phyloP scores from a whole-genome alignment of 2,113 vertebrate genomes.

The Hyperopisus bebe region DNA sequence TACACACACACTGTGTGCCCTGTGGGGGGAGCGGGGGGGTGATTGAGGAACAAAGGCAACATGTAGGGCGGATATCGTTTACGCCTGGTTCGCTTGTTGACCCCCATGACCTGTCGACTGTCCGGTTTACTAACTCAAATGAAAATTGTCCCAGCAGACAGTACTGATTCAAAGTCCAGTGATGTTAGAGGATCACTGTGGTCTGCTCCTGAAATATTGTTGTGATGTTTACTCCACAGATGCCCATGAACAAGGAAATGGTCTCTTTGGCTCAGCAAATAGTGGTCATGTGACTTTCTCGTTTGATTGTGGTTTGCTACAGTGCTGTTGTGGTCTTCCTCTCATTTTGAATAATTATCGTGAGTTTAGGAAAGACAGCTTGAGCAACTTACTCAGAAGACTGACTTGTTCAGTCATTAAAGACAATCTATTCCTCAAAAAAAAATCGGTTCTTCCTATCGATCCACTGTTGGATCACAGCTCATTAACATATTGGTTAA shows the following conservation, averaged over 20 bases:
- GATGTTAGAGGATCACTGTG: slow-evolving; percentile 1
- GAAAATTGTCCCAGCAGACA: background rate
- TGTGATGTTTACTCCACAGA: background rate
- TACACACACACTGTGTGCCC: slow-evolving; percentile 30
- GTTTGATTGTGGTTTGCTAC: background rate
- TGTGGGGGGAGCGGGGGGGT: slow-evolving; percentile 28
- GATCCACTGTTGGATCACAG: background rate
- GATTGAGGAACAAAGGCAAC: background rate
- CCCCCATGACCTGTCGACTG: background rate
- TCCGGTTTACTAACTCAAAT: background rate
- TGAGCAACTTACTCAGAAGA: background rate
- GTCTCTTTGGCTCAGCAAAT: background rate
- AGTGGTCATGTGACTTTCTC: background rate
- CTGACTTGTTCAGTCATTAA: background rate
- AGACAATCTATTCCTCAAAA: background rate
- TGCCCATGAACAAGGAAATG: background rate
- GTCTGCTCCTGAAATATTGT: background rate
- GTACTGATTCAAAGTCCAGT: background rate
- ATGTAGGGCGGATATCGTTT: background rate
- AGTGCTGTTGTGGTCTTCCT: background rate
- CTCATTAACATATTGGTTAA: background rate
- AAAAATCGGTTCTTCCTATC: background rate
- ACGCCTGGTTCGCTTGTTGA: background rate
- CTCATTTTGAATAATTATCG: background rate
- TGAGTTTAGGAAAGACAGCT: background rate